Evolutionary conservation across 2,797 vertebrate species (phyloP), one percentile per base, ranked within the genome.

Genomic region (Labeo calbasu): DNA sequence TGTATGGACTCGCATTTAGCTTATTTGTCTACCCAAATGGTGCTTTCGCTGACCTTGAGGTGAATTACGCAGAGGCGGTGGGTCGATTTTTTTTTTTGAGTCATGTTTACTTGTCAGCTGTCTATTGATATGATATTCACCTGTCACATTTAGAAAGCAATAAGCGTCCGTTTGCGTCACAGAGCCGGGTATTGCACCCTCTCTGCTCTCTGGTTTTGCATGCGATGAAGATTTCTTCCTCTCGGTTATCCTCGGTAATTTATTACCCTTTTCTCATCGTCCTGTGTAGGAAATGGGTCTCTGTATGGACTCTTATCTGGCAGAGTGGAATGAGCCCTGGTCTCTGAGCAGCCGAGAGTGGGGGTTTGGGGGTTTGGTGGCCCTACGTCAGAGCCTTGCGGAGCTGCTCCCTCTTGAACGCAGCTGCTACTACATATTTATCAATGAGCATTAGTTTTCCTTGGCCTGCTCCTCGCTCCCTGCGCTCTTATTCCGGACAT

Each of bases 381-480:
- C 43, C 43, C n/a, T 78, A 57, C 25, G 53, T 84, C 75, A 84
- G 17, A 78, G 66, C 66, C 53, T 36, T 25, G 5, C 2, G 13
- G 19, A 71, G 75, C 55, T 19, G 53, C 51, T 84, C 55, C 53
- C 83, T 79, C 66, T 63, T 51, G 43, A 84, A 63, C 43, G 14
- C 83, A 79, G 66, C 66, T 79, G 66, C 53, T 84, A 79, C 83
- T 79, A 79, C 76, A 84, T 84, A 84, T 84, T 79, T 84, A 79
- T 72, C 83, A 84, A 71, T 53, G 76, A 79, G 66, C 46, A 61
- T 84, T 79, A 71, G 76, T n/a, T 84, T n/a, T n/a, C 53, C 28
- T 5, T 84, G 55, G 17, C 50, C 72, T 66, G 71, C 63, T 59
- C 17, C 65, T 48, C 4, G 9, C 63, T 59, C 40, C 66, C 55